These are phyloP conservation scores for Drosophila prostipennis DNA, from an alignment of 2,888 invertebrate species.

Conservation along the genomic window DNA sequence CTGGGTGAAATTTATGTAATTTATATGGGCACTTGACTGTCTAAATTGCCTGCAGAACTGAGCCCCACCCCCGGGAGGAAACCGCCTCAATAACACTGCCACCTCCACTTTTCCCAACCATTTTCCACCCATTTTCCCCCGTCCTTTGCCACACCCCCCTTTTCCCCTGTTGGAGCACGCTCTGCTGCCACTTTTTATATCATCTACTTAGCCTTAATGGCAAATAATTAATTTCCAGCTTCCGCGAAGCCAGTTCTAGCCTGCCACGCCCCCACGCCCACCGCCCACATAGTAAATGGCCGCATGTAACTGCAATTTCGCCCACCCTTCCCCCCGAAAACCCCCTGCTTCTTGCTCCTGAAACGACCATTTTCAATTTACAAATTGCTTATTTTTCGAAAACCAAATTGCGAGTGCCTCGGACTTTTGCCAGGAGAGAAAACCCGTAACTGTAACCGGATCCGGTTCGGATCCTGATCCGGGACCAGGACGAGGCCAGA, in stretches of 20 bases:
- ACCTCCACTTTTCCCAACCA: neutral
- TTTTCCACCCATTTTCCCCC: conserved; percentile 5
- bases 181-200: conserved; percentile 81
- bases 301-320: conserved; percentile 38
- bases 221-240: conserved; percentile 85
- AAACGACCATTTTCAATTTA: conserved; percentile 78
- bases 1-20: conserved; percentile 84
- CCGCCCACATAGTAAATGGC: conserved; percentile 40
- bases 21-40: conserved; percentile 85
- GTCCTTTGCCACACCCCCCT: neutral
- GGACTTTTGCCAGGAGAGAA: conserved; percentile 54
- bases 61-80: conserved; percentile 4
- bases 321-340: neutral
- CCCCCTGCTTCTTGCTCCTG: conserved; percentile 15
- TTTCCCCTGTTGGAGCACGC: conserved; percentile 20
- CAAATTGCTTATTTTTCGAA: conserved; percentile 80
- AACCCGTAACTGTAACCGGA: conserved; percentile 38
- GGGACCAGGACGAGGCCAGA: conserved; percentile 33
- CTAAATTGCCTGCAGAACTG: conserved; percentile 84
- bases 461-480: conserved; percentile 14
- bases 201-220: conserved; percentile 84
- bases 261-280: conserved; percentile 17
- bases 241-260: conserved; percentile 73
- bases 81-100: neutral
- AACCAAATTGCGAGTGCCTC: conserved; percentile 78